Percentiles rank a stretch among this genome's conserved stretches.
Evolutionary conservation across 2,797 vertebrate genomes (phyloP).

Genomic region (Betta splendens): DNA sequence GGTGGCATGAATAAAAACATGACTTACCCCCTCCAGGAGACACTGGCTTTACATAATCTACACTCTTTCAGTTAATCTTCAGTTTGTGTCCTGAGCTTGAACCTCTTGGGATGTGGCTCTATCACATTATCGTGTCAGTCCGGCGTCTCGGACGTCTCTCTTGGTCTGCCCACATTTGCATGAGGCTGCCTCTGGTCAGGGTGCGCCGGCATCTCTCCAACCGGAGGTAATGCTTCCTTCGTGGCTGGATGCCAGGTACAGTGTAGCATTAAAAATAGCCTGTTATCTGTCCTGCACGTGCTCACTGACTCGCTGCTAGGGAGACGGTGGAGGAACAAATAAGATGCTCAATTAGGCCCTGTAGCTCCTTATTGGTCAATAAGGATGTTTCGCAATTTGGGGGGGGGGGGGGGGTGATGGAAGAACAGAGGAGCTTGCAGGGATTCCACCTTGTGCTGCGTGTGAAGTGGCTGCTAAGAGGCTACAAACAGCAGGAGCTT

Average conservation of each 20-base stretch:
- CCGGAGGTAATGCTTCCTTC: constrained; percentile 19
- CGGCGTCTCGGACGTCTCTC: constrained; percentile 41
- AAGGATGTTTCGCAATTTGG: too few species aligned
- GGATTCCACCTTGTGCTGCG: constrained; percentile 73
- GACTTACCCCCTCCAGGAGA: constrained; percentile 1
- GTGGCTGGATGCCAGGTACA: neutral
- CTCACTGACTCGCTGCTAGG: neutral
- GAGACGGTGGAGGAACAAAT: neutral
- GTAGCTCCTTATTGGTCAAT: too few species aligned
- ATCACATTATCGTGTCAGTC: constrained; percentile 24
- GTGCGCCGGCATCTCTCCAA: constrained; percentile 40
- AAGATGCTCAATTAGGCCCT: neutral
- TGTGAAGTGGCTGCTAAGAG: constrained; percentile 86
- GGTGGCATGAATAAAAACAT: neutral
- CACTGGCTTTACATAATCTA: neutral
- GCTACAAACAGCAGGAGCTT: constrained; percentile 77
- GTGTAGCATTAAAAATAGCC: neutral
- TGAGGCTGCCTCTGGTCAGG: constrained; percentile 48
- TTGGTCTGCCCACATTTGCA: constrained; percentile 27
- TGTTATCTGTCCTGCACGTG: neutral
- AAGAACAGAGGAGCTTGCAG: constrained; percentile 42
- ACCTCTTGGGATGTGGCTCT: constrained; percentile 2
- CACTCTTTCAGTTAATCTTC: neutral
- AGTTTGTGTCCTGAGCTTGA: neutral
- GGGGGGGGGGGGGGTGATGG: constrained; percentile 37